A percentile compares a stretch with the other conserved stretches of the same genome.
Evolutionary conservation across 2,113 vertebrate species (phyloP).

Genomic region (Oxyruncus cristatus): DNA sequence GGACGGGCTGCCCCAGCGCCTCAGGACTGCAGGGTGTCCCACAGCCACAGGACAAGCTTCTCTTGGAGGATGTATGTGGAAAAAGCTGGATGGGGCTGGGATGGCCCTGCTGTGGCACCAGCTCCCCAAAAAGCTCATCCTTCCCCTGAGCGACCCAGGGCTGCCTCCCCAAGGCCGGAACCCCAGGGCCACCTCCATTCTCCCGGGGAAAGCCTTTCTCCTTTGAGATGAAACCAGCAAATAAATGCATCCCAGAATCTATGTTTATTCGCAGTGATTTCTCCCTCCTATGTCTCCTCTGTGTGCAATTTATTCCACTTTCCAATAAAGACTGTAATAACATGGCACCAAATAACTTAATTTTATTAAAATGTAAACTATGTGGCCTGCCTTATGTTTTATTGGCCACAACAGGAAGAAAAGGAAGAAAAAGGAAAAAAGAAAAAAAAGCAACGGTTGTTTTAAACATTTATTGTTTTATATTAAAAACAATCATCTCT

Average conservation of each 20-base stretch:
- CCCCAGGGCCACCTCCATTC: rapidly evolving
- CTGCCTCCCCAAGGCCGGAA: background rate
- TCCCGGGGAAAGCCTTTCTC: background rate
- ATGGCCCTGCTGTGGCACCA: background rate
- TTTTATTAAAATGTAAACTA: slow-evolving; percentile 67
- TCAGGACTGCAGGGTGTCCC: background rate
- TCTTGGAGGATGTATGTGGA: background rate
- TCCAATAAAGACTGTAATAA: slow-evolving; percentile 73
- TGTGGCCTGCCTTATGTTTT: slow-evolving; percentile 33
- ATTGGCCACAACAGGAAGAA: slow-evolving; percentile 18
- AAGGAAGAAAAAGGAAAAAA: background rate
- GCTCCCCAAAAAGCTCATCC: background rate
- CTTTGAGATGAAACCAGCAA: slow-evolving; percentile 44
- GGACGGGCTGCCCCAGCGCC: background rate
- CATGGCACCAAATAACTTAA: slow-evolving; percentile 66
- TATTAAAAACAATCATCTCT: slow-evolving; percentile 50
- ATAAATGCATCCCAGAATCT: slow-evolving; percentile 68
- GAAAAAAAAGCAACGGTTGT: background rate
- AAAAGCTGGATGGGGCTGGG: background rate
- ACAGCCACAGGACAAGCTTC: background rate
- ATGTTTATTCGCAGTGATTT: slow-evolving; percentile 69
- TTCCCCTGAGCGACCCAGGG: background rate
- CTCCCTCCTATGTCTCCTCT: slow-evolving; percentile 61
- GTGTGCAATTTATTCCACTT: slow-evolving; percentile 76
- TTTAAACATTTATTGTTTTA: slow-evolving; percentile 59